Percentiles rank a stretch among this genome's conserved stretches.
phyloP scores from a whole-genome alignment of 2,797 vertebrate species.

The Pipistrellus kuhlii region DNA sequence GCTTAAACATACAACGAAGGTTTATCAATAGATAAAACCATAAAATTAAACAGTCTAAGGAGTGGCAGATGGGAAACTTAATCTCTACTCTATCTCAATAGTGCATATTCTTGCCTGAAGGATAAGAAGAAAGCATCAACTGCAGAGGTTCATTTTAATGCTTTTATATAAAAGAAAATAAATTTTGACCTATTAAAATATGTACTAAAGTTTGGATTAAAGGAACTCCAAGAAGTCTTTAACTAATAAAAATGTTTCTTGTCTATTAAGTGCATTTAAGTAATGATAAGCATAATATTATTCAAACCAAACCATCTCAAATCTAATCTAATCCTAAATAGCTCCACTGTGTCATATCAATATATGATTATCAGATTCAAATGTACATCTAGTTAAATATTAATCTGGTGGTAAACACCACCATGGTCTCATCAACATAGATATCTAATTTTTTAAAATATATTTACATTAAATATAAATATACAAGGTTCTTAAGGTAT shows the following conservation, averaged over 20 bases:
- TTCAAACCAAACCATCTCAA: neutral
- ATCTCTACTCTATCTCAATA: neutral
- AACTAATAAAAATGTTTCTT: conserved; percentile 30
- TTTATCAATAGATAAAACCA: conserved; percentile 8
- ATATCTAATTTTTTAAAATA: neutral
- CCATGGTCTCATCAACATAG: neutral
- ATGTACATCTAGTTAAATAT: neutral
- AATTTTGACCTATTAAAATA: conserved; percentile 53
- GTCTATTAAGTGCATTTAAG: neutral
- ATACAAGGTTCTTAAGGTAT: neutral
- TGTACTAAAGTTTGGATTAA: neutral
- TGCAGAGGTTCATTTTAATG: conserved; percentile 19
- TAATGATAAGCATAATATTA: neutral
- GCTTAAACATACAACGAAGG: neutral
- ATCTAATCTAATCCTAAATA: neutral
- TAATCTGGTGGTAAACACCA: neutral
- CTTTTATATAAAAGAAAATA: conserved; percentile 47
- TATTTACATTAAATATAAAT: neutral
- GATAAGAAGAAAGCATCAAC: neutral
- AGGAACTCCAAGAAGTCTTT: neutral
- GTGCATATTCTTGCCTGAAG: neutral
- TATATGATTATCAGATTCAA: neutral
- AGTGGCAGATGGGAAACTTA: neutral
- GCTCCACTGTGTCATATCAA: neutral
- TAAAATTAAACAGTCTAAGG: neutral